Percentiles rank a stretch among this genome's conserved stretches.
Evolutionary conservation across 2,113 vertebrate genomes (phyloP).

Genomic region (Petrocephalus zakoni): DNA sequence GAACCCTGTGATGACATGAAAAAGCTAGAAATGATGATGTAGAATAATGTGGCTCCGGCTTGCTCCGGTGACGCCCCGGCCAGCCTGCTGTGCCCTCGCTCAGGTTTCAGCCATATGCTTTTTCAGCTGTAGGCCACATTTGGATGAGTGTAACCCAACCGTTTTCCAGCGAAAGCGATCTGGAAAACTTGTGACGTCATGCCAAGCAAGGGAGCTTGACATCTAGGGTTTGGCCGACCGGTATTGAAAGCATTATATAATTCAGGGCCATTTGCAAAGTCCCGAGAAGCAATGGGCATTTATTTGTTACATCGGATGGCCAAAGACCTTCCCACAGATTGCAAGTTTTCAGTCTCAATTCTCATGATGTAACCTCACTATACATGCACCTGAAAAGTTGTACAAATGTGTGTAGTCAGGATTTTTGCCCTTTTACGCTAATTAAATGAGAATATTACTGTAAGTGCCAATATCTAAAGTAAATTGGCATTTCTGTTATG

Average conservation of each 20-base stretch:
- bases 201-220: neutral
- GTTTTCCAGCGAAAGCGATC: slow-evolving; percentile 20
- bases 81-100: slow-evolving; percentile 39
- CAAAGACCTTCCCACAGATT: neutral
- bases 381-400: neutral
- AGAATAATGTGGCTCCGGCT: neutral
- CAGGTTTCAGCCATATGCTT: slow-evolving; percentile 39
- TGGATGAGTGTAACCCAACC: slow-evolving; percentile 30
- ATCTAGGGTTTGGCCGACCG: neutral
- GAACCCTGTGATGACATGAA: neutral
- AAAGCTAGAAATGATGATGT: neutral
- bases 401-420: neutral
- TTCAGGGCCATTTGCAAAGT: neutral
- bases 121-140: slow-evolving; percentile 4
- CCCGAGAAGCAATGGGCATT: neutral
- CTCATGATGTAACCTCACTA: neutral
- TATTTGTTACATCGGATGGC: neutral
- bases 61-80: neutral
- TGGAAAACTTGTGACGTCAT: slow-evolving; percentile 33
- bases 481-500: neutral
- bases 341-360: neutral
- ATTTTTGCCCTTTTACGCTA: neutral
- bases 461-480: neutral
- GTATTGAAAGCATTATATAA: neutral
- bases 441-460: neutral